These are phyloP conservation scores for Amblyornis subalaris DNA, from an alignment of 2,113 vertebrate genomes.

Conservation along the genomic window DNA sequence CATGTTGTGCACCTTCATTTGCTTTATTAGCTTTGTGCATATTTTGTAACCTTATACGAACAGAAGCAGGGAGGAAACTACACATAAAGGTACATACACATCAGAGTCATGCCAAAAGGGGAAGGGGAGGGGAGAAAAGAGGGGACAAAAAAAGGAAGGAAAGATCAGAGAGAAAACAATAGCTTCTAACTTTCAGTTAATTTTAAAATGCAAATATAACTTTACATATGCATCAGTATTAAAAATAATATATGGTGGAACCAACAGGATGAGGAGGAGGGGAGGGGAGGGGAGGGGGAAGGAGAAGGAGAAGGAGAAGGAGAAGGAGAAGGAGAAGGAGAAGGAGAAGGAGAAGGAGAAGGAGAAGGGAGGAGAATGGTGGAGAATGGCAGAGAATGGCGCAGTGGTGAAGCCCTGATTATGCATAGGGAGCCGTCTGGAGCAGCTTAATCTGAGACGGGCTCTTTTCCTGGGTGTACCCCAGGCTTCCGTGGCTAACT, in stretches of 20 bases:
- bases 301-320: background rate
- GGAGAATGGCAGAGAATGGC: constrained; percentile 22
- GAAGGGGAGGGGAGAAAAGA: background rate
- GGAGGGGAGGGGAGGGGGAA: background rate
- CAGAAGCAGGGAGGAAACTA: constrained; percentile 42
- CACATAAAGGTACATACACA: constrained; percentile 45
- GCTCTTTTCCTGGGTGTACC: constrained; percentile 42
- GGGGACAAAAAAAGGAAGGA: background rate
- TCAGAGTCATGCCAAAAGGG: constrained; percentile 7
- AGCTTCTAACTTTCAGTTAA: constrained; percentile 58
- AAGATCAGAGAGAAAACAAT: constrained; percentile 16
- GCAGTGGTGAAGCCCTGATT: constrained; percentile 75
- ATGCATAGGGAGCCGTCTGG: constrained; percentile 69
- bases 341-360: background rate
- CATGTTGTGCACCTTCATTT: constrained; percentile 32
- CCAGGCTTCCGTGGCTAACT: constrained; percentile 37
- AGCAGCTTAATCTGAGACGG: constrained; percentile 53
- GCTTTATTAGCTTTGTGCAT: constrained; percentile 55
- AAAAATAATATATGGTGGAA: constrained; percentile 85
- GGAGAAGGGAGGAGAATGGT: background rate
- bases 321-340: background rate
- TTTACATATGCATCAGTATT: constrained; percentile 93
- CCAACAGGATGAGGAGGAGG: constrained; percentile 72
- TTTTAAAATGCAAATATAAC: constrained; percentile 82
- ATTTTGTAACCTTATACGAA: constrained; percentile 60